These are phyloP conservation scores for Delphinus delphis DNA, from an alignment of 2,113 vertebrate species.

Conservation along the genomic window DNA sequence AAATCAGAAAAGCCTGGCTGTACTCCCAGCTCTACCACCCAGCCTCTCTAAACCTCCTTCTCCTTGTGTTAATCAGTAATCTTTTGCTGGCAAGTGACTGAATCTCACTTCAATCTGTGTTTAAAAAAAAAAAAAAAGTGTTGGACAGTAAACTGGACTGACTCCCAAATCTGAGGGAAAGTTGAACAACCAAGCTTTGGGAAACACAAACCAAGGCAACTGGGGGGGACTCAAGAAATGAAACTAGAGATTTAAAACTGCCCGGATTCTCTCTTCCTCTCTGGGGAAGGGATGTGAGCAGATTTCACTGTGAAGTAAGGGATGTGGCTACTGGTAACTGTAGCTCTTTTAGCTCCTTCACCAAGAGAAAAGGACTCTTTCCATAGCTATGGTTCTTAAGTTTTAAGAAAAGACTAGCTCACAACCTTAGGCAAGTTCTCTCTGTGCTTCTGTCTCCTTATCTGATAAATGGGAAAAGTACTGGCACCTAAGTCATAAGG, in stretches of 20 bases:
- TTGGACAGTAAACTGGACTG: background rate
- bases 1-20: background rate
- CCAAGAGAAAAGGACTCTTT: background rate
- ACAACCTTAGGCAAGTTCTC: background rate
- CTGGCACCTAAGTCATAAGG: background rate
- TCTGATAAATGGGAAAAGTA: background rate
- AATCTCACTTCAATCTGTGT: background rate
- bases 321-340: too few relatives aligned
- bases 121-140: background rate
- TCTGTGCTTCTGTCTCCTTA: background rate
- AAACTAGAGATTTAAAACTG: background rate
- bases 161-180: background rate
- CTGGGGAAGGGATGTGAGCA: background rate
- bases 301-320: background rate
- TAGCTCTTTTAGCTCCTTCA: background rate
- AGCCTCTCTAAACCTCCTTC: background rate
- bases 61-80: background rate
- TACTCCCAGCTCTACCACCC: background rate
- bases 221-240: background rate
- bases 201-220: background rate
- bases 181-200: background rate
- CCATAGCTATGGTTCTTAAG: background rate
- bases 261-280: background rate
- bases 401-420: background rate
- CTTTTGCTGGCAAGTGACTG: background rate